phyloP scores from a whole-genome alignment of 2,888 invertebrate genomes.

The Dicyrtomina minuta region DNA sequence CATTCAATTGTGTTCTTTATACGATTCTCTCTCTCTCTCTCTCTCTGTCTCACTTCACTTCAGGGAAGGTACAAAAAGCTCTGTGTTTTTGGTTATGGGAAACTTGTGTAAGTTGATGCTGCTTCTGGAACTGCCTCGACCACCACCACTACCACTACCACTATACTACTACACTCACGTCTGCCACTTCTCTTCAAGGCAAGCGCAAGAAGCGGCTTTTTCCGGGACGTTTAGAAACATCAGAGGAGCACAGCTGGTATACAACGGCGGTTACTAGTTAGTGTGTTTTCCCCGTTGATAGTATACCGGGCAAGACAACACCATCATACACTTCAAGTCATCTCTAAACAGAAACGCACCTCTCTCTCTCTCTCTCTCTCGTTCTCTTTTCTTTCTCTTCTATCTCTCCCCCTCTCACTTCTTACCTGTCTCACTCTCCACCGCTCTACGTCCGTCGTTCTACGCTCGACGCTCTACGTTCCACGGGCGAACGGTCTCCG shows the following conservation, averaged over 20 bases:
- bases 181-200: neutral
- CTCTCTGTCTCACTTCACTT: slow-evolving; percentile 11
- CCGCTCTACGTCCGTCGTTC: neutral
- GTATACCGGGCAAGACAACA: slow-evolving; percentile 39
- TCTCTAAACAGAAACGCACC: slow-evolving; percentile 13
- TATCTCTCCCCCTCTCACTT: slow-evolving; percentile 1
- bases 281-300: slow-evolving; percentile 40
- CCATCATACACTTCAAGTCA: slow-evolving; percentile 15
- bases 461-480: slow-evolving; percentile 11
- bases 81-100: slow-evolving; percentile 36
- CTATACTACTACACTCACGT: too few species aligned
- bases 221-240: slow-evolving; percentile 14
- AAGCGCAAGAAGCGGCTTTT: slow-evolving; percentile 25
- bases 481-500: too few species aligned
- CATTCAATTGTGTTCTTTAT: slow-evolving; percentile 42
- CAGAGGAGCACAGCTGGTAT: slow-evolving; percentile 22
- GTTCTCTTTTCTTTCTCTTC: slow-evolving; percentile 18
- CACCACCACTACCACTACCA: neutral
- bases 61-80: slow-evolving; percentile 36
- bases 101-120: slow-evolving; percentile 36
- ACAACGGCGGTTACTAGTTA: slow-evolving; percentile 36
- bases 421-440: slow-evolving; percentile 13
- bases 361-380: neutral
- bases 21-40: slow-evolving; percentile 24
- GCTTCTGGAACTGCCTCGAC: slow-evolving; percentile 8